Evolutionary conservation across 2,113 vertebrate species (phyloP), one percentile per base, ranked within the genome.

Genomic region (Grantiella picta): DNA sequence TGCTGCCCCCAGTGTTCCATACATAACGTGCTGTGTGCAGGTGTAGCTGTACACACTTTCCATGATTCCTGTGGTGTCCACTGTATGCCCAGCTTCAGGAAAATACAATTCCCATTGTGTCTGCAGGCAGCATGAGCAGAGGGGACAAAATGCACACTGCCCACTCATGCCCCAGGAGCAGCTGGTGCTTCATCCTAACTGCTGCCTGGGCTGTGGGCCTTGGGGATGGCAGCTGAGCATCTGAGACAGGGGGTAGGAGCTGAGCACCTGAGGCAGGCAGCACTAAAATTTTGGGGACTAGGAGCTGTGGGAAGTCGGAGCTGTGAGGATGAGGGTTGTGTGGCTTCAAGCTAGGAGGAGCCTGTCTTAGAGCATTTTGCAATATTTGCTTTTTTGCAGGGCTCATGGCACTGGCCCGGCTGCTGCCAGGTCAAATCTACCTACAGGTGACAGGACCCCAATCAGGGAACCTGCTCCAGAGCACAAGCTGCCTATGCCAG

Each of bases 321-420:
- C 27, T n/a, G 15, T 57, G 53, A 35, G 35, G 49, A 86, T 31
- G 14, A 75, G 21, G 3, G 7, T 12, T 56, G 18, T 12, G 38
- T 29, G 33, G 21, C 65, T 87, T 38, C 35, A 69, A 72, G 33
- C 7, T 1, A 1, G 11, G 15, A 86, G 28, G 15, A 79, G 33
- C 44, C 5, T 1, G 1, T 2, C 40, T 57, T 44, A 87, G 47
- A 71, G 24, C 38, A 29, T 78, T 87, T 54, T 59, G 56, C 35
- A 68, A 24, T 9, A 28, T 82, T 38, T 75, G 29, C 5, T 52
- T 77, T 45, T 77, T 80, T 56, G 29, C n/a, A 59, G 49, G 29
- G 44, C 44, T 82, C 3, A 3, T 2, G 2, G 33, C 52, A 59
- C 5, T 29, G 0, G 47, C 33, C 25, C 0, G 0, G 47, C 36